Conservation (phyloP, 2,797 vertebrate genomes). For the Schizothorax lantsangensis region DNA sequence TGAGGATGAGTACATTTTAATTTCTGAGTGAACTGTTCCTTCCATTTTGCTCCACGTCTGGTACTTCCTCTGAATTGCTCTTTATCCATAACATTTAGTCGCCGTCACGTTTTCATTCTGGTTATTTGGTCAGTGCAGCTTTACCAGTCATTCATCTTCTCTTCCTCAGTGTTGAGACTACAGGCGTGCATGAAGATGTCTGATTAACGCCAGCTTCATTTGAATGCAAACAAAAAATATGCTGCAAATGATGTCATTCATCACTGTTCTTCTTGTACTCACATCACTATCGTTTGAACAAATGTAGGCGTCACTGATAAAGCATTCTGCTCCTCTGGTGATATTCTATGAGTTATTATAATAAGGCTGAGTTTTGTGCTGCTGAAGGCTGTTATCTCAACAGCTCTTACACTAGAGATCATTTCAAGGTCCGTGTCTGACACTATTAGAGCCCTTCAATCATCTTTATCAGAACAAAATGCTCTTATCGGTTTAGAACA, state of each 20-base stretch:
- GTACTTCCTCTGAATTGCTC: not conserved
- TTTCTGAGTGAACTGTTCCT: not conserved
- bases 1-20: not conserved
- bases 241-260: not conserved
- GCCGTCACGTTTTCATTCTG: not conserved
- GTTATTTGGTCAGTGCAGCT: not conserved
- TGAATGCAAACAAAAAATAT: conserved; percentile 1
- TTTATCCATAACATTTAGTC: not conserved
- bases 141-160: not conserved
- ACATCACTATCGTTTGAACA: not conserved
- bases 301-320: not conserved
- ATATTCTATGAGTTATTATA: not conserved
- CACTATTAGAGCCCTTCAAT: conserved; percentile 9
- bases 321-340: conserved; percentile 9
- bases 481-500: not conserved
- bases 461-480: conserved; percentile 19
- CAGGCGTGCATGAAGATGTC: not conserved
- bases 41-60: not conserved
- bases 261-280: not conserved
- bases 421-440: conserved; percentile 21
- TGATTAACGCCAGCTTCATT: not conserved
- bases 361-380: not conserved
- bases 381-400: conserved; percentile 1
- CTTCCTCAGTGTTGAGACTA: not conserved
- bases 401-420: conserved; percentile 4